Evolutionary conservation across 2,888 invertebrate genomes (phyloP).

Genomic region (Agrenia bidenticulata): DNA sequence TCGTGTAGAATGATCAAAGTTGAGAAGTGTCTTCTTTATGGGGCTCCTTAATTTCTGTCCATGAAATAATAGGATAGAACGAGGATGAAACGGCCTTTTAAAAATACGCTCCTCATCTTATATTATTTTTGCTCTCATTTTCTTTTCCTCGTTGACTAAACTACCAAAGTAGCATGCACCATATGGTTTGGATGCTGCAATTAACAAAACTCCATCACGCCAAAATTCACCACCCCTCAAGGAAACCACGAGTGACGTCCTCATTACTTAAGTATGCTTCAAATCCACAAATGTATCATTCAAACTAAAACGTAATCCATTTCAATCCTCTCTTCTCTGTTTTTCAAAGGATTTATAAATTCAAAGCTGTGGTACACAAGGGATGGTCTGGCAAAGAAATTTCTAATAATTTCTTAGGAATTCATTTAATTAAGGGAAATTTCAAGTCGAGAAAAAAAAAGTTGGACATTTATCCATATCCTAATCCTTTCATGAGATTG

Average conservation of each 20-base stretch:
- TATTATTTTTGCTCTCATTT: constrained; percentile 40
- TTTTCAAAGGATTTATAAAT: neutral
- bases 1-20: constrained; percentile 9
- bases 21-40: constrained; percentile 6
- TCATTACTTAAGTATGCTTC: constrained; percentile 16
- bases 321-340: too few species aligned
- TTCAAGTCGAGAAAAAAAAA: too few species aligned
- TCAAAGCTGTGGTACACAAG: too few species aligned
- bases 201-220: constrained; percentile 25
- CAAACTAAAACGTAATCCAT: neutral
- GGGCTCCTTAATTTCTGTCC: constrained; percentile 6
- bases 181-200: constrained; percentile 29
- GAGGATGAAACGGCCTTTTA: constrained; percentile 37
- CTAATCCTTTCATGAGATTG: too few species aligned
- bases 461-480: too few species aligned
- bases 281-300: constrained; percentile 16
- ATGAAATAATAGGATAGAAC: constrained; percentile 16
- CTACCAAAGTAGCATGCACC: constrained; percentile 12
- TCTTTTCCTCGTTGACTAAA: neutral
- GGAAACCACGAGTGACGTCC: neutral
- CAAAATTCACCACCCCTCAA: neutral
- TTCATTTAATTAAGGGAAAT: too few species aligned
- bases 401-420: too few species aligned
- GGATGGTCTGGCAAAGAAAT: too few species aligned
- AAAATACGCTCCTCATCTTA: constrained; percentile 35